Conservation (phyloP, 53 echinoderm and acorn worm genomes). For the Temnopleurus reevesii region DNA sequence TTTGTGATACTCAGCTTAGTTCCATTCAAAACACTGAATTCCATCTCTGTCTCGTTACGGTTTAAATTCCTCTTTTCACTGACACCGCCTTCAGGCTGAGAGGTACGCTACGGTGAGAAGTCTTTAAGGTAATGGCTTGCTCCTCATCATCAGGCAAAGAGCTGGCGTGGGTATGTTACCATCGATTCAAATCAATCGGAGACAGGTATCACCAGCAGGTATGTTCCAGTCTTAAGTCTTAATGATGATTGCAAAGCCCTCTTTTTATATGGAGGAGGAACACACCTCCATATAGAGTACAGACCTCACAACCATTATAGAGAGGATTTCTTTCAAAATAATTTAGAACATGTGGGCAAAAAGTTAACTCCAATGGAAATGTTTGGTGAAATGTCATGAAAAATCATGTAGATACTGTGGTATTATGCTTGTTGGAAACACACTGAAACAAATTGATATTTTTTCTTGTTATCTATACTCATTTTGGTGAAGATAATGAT, state of each 20-base stretch:
- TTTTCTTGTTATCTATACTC: no score
- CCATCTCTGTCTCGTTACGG: background rate
- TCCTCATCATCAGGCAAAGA: background rate
- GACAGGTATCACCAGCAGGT: background rate
- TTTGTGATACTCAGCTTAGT: background rate
- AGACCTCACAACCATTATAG: no score
- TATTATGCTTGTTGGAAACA: no score
- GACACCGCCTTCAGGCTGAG: background rate
- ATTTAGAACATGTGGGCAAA: no score
- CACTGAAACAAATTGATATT: no score
- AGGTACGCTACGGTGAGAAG: background rate
- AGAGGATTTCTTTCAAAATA: no score
- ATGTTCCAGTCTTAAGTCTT: background rate
- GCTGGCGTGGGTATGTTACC: background rate
- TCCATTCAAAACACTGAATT: background rate
- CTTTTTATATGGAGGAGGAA: background rate
- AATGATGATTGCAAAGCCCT: background rate
- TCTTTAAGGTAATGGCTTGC: constrained; percentile 4
- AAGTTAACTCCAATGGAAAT: no score
- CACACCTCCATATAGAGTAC: no score
- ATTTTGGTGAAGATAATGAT: no score
- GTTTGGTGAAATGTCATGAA: no score
- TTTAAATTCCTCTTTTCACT: background rate
- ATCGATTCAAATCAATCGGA: background rate
- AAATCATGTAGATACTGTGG: background rate